Evolutionary conservation across 2,888 invertebrate genomes (phyloP).

Genomic region (Cordilura impudica): DNA sequence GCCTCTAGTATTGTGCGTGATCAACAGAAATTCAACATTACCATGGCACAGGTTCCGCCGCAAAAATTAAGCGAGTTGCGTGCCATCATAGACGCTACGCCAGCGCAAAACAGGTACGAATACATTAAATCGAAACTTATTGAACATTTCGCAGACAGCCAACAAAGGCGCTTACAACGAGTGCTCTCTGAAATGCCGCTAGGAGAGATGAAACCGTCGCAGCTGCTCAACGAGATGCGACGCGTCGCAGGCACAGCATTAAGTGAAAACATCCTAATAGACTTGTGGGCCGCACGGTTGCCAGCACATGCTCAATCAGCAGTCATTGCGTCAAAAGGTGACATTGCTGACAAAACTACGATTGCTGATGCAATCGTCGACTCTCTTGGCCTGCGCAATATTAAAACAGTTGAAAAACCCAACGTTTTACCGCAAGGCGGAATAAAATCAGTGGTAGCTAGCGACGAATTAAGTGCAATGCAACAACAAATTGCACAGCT

Average conservation of each 20-base stretch:
- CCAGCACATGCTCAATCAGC: constrained; percentile 23
- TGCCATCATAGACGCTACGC: constrained; percentile 20
- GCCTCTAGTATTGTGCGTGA: constrained; percentile 38
- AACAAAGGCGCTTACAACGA: constrained; percentile 30
- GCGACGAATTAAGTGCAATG: too few species aligned
- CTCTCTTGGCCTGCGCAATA: neutral
- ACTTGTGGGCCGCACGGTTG: constrained; percentile 33
- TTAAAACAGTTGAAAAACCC: constrained; percentile 4
- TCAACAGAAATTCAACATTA: constrained; percentile 37
- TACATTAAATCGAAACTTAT: constrained; percentile 32
- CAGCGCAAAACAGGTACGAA: constrained; percentile 20
- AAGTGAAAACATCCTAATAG: constrained; percentile 23
- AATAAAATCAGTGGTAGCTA: neutral
- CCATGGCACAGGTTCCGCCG: constrained; percentile 25
- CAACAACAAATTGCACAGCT: too few species aligned
- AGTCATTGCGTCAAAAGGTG: constrained; percentile 24
- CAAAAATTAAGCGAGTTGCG: constrained; percentile 28
- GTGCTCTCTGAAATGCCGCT: too few species aligned
- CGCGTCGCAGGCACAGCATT: constrained; percentile 16
- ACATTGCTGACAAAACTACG: constrained; percentile 14
- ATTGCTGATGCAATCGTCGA: constrained; percentile 22
- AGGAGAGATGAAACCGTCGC: too few species aligned
- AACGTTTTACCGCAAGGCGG: neutral
- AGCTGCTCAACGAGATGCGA: too few species aligned
- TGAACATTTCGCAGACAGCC: constrained; percentile 33